Base-by-base conservation (phyloP, 1,140 invertebrate genomes). In the Drosophila sp. region DNA sequence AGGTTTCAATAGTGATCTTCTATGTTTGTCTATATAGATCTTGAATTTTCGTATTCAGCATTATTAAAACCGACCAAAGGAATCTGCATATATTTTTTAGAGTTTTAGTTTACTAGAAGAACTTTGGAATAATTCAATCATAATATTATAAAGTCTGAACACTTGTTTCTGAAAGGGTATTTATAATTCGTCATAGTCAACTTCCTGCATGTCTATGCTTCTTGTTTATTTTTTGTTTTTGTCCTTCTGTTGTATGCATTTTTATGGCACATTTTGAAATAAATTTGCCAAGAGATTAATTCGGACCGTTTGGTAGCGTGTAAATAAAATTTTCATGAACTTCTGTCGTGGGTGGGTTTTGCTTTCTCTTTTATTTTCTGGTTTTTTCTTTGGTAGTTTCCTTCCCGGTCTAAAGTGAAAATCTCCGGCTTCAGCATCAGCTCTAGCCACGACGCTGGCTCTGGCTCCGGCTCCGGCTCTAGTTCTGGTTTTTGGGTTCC, bases 261-360 rank as follows among this genome's bases (percentile, higher is more conserved):
- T 89, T 89, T 89, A 84, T 89, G 85, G 84, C 84, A 90, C 80
- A 89, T 89, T 89, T 90, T 89, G 70, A 89, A 89, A 89, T 90
- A 89, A 89, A 89, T 89, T 89, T 89, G 80, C 85, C 79, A 80
- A 90, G 74, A 89, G 80, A 89, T 89, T 89, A 89, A 90, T 84
- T 90, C 80, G 84, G 73, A 74, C 85, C 84, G 84, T 87, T 87
- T 87, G 84, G 84, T 87, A 89, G 80, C 73, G 84, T 89, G 84
- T 84, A 89, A 89, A 89, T 89, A 89, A 84, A 89, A 89, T 78
- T 84, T 89, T 89, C 84, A 90, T 90, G 85, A 89, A 89, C 85
- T 90, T 75, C 72, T 82, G 74, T 67, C 60, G 70, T 71, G 76
- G 79, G 69, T 71, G 74, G 44, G 44, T 50, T 50, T 50, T 50